A percentile compares a stretch with the other conserved stretches of the same genome.
Evolutionary conservation across 2,113 vertebrate genomes (phyloP).

Genomic region (Otus sunia): DNA sequence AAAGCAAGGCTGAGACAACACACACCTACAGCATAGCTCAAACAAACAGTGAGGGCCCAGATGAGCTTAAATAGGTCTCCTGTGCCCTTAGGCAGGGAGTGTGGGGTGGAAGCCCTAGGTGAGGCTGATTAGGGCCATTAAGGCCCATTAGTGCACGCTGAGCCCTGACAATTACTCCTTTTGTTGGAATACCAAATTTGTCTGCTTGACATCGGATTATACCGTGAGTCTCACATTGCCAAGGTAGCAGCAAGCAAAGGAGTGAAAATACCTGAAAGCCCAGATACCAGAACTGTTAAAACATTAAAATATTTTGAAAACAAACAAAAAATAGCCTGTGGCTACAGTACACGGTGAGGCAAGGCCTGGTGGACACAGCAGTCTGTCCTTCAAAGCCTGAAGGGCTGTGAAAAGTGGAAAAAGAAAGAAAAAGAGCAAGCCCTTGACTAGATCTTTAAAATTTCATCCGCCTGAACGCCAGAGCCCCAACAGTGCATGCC

Average conservation of each 20-base stretch:
- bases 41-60: background rate
- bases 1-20: background rate
- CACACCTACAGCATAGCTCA: background rate
- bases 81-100: background rate
- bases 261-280: background rate
- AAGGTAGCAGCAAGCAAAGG: background rate
- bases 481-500: background rate
- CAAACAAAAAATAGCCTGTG: accelerated
- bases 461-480: background rate
- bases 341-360: background rate
- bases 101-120: background rate
- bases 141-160: background rate
- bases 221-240: background rate
- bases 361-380: background rate
- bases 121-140: background rate
- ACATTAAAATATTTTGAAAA: background rate
- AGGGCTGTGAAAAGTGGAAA: background rate
- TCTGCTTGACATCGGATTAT: accelerated
- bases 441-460: background rate
- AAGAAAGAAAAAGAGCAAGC: background rate
- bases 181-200: background rate
- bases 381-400: background rate
- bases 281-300: background rate
- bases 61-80: background rate
- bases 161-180: background rate